Evolutionary conservation across 2,113 vertebrate species (phyloP).

Genomic region (Microcebus ravelobensis): DNA sequence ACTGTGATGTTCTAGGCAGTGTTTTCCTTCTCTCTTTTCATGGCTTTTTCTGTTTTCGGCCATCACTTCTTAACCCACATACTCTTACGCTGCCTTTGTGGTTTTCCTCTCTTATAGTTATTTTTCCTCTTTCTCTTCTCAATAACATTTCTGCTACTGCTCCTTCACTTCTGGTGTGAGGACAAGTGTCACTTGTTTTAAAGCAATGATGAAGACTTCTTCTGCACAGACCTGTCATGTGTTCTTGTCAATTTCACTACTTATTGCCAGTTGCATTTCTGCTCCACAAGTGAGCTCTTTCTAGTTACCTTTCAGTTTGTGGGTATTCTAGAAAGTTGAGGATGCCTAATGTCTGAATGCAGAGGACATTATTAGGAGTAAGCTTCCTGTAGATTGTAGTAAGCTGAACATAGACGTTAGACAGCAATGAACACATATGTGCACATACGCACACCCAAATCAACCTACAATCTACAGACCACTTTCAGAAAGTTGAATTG

Average conservation of each 20-base stretch:
- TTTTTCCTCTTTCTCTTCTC: not conserved
- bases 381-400: not conserved
- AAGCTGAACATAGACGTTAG: not conserved
- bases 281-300: not conserved
- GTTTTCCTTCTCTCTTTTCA: not conserved
- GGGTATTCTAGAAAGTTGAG: not conserved
- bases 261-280: not conserved
- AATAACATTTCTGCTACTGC: not conserved
- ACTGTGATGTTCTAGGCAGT: accelerated
- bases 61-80: not conserved
- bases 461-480: not conserved
- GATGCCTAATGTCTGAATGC: not conserved
- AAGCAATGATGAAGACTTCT: not conserved
- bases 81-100: not conserved
- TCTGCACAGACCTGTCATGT: not conserved
- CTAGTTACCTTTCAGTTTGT: not conserved
- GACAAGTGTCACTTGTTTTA: not conserved
- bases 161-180: not conserved
- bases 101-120: not conserved
- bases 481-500: not conserved
- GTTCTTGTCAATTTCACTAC: not conserved
- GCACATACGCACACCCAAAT: accelerated
- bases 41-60: not conserved
- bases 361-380: not conserved
- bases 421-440: not conserved